phyloP scores from a whole-genome alignment of 1,140 invertebrate species.

The Drosophila orena region DNA sequence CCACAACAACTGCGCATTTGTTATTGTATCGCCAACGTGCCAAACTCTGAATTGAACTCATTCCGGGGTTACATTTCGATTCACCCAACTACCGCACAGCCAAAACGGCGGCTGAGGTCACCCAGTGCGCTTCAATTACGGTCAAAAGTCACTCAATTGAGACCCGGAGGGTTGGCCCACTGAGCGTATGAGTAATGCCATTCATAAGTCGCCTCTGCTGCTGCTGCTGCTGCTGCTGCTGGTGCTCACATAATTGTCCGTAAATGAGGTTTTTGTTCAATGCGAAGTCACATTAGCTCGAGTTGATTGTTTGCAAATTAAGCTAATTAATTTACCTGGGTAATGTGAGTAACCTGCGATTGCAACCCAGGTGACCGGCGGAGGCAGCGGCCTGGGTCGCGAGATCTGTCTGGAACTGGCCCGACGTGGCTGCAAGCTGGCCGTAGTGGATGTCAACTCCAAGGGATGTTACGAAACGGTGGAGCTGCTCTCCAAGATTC shows the following conservation, averaged over 20 bases:
- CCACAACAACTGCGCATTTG: conserved; percentile 48
- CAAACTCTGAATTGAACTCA: conserved; percentile 19
- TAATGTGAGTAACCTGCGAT: conserved; percentile 47
- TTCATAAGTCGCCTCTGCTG: conserved; percentile 36
- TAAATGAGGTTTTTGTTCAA: conserved; percentile 55
- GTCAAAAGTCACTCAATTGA: conserved; percentile 77
- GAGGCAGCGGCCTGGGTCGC: conserved; percentile 80
- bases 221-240: background rate
- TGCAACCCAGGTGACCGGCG: conserved; percentile 73
- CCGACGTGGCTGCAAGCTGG: conserved; percentile 76
- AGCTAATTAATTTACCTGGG: conserved; percentile 68
- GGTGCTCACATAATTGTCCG: conserved; percentile 36
- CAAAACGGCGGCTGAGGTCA: conserved; percentile 44
- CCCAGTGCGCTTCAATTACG: conserved; percentile 65
- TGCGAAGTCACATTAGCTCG: conserved; percentile 41
- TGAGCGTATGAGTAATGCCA: conserved; percentile 50
- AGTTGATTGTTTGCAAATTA: conserved; percentile 75
- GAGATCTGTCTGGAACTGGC: conserved; percentile 79
- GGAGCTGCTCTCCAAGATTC: conserved; percentile 67
- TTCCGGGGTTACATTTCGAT: background rate
- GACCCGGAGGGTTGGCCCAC: conserved; percentile 31
- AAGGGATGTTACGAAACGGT: conserved; percentile 80
- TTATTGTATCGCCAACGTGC: conserved; percentile 28
- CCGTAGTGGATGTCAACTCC: conserved; percentile 81
- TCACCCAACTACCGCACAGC: background rate